Percentiles rank a stretch among this genome's conserved stretches.
Conservation (phyloP, 2,797 vertebrate genomes). For the Sebastes hubbsi region DNA sequence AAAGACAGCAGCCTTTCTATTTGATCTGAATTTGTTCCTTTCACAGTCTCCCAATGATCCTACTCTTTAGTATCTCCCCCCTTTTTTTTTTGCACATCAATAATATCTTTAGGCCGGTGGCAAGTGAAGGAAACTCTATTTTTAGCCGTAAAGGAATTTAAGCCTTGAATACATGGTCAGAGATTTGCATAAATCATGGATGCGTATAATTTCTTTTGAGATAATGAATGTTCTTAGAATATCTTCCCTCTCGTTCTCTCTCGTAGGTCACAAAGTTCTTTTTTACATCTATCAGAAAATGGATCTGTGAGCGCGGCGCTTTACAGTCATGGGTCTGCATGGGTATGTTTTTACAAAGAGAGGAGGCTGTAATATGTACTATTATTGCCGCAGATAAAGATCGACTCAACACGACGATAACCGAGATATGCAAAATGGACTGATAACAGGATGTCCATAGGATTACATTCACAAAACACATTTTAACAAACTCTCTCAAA, state of each 20-base stretch:
- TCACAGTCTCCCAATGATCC: constrained; percentile 48
- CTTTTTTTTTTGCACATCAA: constrained; percentile 55
- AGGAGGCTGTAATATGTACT: constrained; percentile 13
- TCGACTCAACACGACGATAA: constrained; percentile 25
- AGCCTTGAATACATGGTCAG: constrained; percentile 74
- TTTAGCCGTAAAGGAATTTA: constrained; percentile 75
- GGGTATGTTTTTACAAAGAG: constrained; percentile 6
- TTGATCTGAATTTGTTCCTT: constrained; percentile 67
- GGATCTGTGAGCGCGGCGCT: constrained; percentile 59
- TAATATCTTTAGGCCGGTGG: constrained; percentile 73
- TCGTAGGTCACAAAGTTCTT: constrained; percentile 56
- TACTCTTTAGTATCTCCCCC: constrained; percentile 40
- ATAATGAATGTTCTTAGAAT: constrained; percentile 79
- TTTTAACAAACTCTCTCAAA: not conserved
- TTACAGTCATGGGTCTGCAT: constrained; percentile 31
- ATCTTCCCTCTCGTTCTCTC: constrained; percentile 44
- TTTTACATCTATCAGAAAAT: constrained; percentile 74
- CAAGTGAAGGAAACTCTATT: constrained; percentile 69
- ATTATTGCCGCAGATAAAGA: constrained; percentile 36
- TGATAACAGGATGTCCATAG: constrained; percentile 24
- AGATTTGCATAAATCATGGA: constrained; percentile 82
- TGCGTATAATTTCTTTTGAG: constrained; percentile 70
- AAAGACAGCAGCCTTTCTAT: constrained; percentile 53
- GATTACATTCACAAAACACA: constrained; percentile 37
- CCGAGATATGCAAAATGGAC: constrained; percentile 27